phyloP scores from a whole-genome alignment of 37 sponge, comb jelly and placozoan genomes.

The Hormiphora californensis region DNA sequence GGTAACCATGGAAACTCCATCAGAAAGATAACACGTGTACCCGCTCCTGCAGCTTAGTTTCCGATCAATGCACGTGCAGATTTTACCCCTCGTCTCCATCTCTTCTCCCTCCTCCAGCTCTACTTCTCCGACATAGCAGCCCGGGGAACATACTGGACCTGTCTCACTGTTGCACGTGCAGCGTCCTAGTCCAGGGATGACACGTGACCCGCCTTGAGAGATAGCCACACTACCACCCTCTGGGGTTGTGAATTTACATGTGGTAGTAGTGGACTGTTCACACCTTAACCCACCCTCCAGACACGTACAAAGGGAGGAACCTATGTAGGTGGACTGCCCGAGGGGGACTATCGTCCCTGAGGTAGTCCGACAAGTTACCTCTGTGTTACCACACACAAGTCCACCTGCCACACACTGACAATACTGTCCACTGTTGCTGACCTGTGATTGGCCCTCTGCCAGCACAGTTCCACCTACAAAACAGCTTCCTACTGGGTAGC shows the following conservation, averaged over 20 bases:
- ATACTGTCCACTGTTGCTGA: neutral
- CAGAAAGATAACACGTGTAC: neutral
- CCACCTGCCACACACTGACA: neutral
- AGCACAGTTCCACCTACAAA: neutral
- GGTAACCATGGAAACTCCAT: neutral
- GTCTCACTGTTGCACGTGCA: slow-evolving; percentile 15
- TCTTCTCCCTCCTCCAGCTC: neutral
- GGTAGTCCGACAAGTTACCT: neutral
- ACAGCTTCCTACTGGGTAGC: neutral
- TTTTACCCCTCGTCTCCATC: neutral
- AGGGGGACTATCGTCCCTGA: neutral
- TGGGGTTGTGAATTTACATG: neutral
- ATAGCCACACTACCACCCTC: neutral
- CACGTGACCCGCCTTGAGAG: neutral
- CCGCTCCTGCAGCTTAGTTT: neutral
- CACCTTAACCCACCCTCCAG: neutral
- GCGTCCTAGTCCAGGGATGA: slow-evolving; percentile 8
- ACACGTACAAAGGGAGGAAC: neutral
- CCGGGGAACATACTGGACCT: neutral
- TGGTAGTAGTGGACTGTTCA: neutral
- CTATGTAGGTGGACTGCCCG: neutral
- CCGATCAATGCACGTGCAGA: neutral
- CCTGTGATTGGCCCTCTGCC: neutral
- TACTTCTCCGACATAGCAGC: neutral
- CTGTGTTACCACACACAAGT: neutral